A percentile compares a stretch with the other conserved stretches of the same genome.
Conservation (phyloP, 1,140 invertebrate species). For the Elysia chlorotica region DNA sequence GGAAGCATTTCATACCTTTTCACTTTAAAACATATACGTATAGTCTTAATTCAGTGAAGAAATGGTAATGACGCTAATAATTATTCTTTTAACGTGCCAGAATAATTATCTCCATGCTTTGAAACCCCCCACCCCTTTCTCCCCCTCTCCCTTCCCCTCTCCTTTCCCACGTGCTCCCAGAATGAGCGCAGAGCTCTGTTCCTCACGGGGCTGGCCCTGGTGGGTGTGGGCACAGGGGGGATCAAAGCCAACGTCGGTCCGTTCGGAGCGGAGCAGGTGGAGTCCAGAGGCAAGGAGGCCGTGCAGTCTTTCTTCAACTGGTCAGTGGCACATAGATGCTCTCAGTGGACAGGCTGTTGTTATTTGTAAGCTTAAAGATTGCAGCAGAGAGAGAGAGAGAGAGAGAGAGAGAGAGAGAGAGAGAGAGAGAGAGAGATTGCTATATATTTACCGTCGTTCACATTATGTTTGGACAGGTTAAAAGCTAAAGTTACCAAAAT, state of each 20-base stretch:
- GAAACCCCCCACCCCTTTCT: not conserved
- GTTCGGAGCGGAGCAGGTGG: slow-evolving; percentile 65
- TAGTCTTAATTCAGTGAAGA: not conserved
- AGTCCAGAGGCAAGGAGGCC: slow-evolving; percentile 55
- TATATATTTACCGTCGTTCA: too few relatives aligned
- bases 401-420: not conserved
- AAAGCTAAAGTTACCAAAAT: too few relatives aligned
- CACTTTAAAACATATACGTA: not conserved
- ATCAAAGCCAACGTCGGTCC: slow-evolving; percentile 66
- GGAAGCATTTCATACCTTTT: not conserved
- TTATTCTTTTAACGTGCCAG: not conserved
- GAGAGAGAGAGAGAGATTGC: not conserved
- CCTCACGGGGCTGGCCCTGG: slow-evolving; percentile 46
- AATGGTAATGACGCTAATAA: not conserved
- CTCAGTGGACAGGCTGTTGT: too few relatives aligned
- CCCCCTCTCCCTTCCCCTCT: not conserved
- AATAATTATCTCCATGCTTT: not conserved
- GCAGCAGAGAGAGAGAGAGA: not conserved
- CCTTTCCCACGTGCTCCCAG: slow-evolving; percentile 20
- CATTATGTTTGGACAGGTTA: too few relatives aligned
- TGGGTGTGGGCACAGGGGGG: slow-evolving; percentile 63
- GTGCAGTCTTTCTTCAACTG: slow-evolving; percentile 65
- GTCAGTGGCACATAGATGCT: slow-evolving; percentile 38
- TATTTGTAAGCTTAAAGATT: not conserved
- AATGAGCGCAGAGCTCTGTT: slow-evolving; percentile 22